A percentile compares a stretch with the other conserved stretches of the same genome.
Conservation (phyloP, 2,113 vertebrate genomes). For the Chloropsis cyanopogon region DNA sequence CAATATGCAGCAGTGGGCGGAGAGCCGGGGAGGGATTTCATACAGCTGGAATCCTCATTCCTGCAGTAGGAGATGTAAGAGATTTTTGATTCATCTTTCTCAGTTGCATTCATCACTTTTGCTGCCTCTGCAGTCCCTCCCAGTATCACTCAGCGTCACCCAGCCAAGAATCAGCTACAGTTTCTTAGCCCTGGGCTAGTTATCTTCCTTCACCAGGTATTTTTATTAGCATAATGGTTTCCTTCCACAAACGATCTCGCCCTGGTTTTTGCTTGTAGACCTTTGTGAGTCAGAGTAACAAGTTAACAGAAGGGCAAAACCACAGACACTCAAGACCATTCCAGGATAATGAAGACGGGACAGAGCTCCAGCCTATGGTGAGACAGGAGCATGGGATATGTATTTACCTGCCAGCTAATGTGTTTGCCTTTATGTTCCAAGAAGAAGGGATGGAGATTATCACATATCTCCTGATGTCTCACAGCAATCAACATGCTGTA, state of each 20-base stretch:
- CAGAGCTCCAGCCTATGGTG: conserved; percentile 70
- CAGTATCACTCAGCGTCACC: neutral
- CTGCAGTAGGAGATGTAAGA: neutral
- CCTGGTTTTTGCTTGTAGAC: conserved; percentile 43
- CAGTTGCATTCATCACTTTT: neutral
- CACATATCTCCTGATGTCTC: neutral
- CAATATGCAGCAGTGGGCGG: neutral
- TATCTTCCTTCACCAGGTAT: neutral
- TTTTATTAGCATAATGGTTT: neutral
- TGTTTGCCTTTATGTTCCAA: neutral
- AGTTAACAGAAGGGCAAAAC: neutral
- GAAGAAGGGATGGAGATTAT: neutral
- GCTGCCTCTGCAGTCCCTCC: neutral
- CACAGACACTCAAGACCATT: neutral
- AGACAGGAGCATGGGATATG: neutral
- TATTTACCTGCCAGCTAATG: neutral
- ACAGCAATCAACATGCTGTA: neutral
- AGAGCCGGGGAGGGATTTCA: neutral
- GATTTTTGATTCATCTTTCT: neutral
- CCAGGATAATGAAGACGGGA: conserved; percentile 61
- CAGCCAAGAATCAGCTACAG: neutral
- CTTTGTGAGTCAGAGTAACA: conserved; percentile 68
- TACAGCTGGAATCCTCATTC: neutral
- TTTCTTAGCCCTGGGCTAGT: neutral
- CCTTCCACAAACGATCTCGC: neutral